Percentiles rank a stretch among this genome's conserved stretches.
These are phyloP conservation scores for Globicephala melas DNA, from an alignment of 2,113 vertebrate species.

Conservation along the genomic window DNA sequence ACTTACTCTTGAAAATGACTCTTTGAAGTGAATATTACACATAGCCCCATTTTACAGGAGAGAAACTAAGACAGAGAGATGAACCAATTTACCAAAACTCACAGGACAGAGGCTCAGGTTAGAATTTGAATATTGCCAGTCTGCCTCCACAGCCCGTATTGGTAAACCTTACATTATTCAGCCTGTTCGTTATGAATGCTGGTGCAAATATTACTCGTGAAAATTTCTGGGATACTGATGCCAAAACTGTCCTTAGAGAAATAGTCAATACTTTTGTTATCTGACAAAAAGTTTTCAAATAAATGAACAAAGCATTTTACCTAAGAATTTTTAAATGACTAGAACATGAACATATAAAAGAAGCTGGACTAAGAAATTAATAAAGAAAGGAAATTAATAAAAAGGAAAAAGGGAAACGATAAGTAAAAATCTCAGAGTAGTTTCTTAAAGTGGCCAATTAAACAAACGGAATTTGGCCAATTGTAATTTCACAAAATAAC, in stretches of 20 bases:
- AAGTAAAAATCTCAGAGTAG: background rate
- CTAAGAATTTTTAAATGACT: background rate
- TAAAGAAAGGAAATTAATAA: background rate
- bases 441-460: background rate
- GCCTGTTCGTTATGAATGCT: background rate
- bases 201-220: background rate
- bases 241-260: background rate
- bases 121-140: background rate
- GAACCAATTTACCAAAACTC: background rate
- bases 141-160: background rate
- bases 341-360: background rate
- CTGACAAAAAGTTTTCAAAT: background rate
- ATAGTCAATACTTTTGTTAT: background rate
- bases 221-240: background rate
- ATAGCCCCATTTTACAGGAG: background rate
- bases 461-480: background rate
- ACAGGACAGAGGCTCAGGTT: background rate
- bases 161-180: background rate
- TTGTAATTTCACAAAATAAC: background rate
- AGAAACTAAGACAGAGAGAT: background rate
- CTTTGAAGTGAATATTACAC: background rate
- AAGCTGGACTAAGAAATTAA: no score
- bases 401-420: background rate
- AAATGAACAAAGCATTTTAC: background rate
- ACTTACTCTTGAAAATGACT: background rate